Conservation (phyloP, 1,140 invertebrate species). For the Psix sp. region DNA sequence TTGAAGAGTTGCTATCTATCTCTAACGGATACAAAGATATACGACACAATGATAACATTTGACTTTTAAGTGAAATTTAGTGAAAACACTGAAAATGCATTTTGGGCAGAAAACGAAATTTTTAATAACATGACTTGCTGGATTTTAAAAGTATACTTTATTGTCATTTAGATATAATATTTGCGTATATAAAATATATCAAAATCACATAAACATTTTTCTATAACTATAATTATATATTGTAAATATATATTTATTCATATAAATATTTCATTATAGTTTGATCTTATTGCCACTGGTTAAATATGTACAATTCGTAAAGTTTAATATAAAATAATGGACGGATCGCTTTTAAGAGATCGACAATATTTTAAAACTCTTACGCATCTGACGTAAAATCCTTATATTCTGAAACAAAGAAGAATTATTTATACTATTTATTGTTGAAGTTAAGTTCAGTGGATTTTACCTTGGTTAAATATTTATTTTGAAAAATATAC, state of each 20-base stretch:
- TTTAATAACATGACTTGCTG: background rate
- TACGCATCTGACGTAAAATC: slow-evolving; percentile 7
- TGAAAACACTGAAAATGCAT: slow-evolving; percentile 37
- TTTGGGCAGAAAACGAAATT: slow-evolving; percentile 12
- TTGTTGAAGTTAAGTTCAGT: slow-evolving; percentile 12
- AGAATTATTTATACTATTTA: background rate
- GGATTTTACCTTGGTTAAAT: slow-evolving; percentile 15
- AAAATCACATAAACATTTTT: slow-evolving; percentile 46
- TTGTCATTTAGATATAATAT: slow-evolving; percentile 46
- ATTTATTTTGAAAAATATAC: background rate
- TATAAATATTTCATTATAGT: slow-evolving; percentile 45
- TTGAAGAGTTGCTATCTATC: slow-evolving; percentile 35
- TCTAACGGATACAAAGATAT: slow-evolving; percentile 45
- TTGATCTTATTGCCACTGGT: slow-evolving; percentile 45
- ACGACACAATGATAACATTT: slow-evolving; percentile 41
- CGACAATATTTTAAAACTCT: slow-evolving; percentile 19
- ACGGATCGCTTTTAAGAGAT: slow-evolving; percentile 48
- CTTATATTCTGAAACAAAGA: slow-evolving; percentile 53
- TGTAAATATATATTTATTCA: slow-evolving; percentile 24
- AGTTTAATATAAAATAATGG: slow-evolving; percentile 37
- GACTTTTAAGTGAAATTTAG: slow-evolving; percentile 27
- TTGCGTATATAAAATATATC: slow-evolving; percentile 50
- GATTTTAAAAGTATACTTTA: slow-evolving; percentile 31
- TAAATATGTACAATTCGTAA: slow-evolving; percentile 34
- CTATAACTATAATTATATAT: slow-evolving; percentile 28